Evolutionary conservation across 2,888 invertebrate genomes (phyloP).

Genomic region (Mactromeris polynyma): DNA sequence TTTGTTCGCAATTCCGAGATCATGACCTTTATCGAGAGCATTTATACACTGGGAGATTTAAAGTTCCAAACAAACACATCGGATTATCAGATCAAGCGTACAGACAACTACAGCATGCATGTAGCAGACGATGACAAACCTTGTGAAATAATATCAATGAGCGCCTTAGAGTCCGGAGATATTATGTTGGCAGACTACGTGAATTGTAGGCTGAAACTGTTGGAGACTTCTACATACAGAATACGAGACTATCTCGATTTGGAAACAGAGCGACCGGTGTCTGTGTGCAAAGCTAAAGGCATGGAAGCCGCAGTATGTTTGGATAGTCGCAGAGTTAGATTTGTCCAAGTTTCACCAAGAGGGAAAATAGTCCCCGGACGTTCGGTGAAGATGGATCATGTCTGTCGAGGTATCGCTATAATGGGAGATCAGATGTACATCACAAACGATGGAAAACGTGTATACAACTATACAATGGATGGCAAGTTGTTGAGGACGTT

Average conservation of each 20-base stretch:
- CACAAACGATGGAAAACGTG: slow-evolving; percentile 3
- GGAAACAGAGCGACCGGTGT: not conserved
- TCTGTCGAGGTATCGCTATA: slow-evolving; percentile 7
- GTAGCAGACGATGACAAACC: not conserved
- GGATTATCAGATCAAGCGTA: not conserved
- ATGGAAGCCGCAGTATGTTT: not conserved
- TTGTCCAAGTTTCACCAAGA: slow-evolving; percentile 8
- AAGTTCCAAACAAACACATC: not conserved
- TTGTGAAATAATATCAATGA: slow-evolving; percentile 22
- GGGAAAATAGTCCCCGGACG: not conserved
- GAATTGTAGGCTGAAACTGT: not conserved
- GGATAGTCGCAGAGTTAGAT: not conserved
- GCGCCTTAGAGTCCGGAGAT: slow-evolving; percentile 10
- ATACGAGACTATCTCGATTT: not conserved
- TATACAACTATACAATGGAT: slow-evolving; percentile 4
- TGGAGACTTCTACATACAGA: not conserved
- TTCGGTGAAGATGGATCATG: not conserved
- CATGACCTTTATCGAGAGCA: not conserved
- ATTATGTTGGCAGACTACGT: not conserved
- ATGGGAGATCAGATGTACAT: not conserved
- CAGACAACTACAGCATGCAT: not conserved
- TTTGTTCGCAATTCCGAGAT: slow-evolving; percentile 6
- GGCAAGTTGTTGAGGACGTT: slow-evolving; percentile 10
- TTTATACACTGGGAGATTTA: not conserved
- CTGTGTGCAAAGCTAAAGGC: not conserved